Evolutionary conservation across 2,888 invertebrate genomes (phyloP).

Genomic region (Thymelicus sylvestris): DNA sequence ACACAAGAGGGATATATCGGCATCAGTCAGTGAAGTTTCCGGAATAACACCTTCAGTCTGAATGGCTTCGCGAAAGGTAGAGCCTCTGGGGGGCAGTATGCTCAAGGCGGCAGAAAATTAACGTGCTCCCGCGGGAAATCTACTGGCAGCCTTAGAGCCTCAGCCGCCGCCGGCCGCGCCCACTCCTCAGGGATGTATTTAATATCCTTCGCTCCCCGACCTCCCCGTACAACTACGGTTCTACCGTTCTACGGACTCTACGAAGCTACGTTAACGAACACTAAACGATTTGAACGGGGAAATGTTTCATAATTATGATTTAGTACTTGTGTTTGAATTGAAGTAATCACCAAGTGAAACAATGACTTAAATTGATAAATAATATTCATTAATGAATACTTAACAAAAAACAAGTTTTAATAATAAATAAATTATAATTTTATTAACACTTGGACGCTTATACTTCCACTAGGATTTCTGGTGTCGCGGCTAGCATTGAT

Average conservation of each 20-base stretch:
- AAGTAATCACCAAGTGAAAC: too few species aligned
- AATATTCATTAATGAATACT: too few species aligned
- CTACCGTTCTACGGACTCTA: neutral
- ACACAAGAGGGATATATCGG: slow-evolving; percentile 73
- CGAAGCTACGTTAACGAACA: slow-evolving; percentile 26
- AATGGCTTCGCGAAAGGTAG: slow-evolving; percentile 83
- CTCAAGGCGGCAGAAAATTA: slow-evolving; percentile 92
- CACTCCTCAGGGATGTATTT: slow-evolving; percentile 76
- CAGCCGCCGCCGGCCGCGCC: slow-evolving; percentile 59
- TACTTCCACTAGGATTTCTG: too few species aligned
- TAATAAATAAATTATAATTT: too few species aligned
- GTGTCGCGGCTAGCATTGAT: too few species aligned
- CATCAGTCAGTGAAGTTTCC: slow-evolving; percentile 76
- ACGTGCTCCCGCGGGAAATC: slow-evolving; percentile 88
- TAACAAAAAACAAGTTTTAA: too few species aligned
- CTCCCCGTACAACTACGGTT: slow-evolving; percentile 39
- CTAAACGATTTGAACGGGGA: neutral
- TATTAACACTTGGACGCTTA: too few species aligned
- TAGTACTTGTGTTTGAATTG: too few species aligned
- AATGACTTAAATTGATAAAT: too few species aligned
- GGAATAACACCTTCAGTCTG: slow-evolving; percentile 83
- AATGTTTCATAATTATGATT: too few species aligned
- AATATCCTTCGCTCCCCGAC: slow-evolving; percentile 66
- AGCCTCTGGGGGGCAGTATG: slow-evolving; percentile 87
- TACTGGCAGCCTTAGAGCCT: slow-evolving; percentile 83